A percentile compares a stretch with the other conserved stretches of the same genome.
phyloP scores from a whole-genome alignment of 2,888 invertebrate species.

The Eulithis testata region DNA sequence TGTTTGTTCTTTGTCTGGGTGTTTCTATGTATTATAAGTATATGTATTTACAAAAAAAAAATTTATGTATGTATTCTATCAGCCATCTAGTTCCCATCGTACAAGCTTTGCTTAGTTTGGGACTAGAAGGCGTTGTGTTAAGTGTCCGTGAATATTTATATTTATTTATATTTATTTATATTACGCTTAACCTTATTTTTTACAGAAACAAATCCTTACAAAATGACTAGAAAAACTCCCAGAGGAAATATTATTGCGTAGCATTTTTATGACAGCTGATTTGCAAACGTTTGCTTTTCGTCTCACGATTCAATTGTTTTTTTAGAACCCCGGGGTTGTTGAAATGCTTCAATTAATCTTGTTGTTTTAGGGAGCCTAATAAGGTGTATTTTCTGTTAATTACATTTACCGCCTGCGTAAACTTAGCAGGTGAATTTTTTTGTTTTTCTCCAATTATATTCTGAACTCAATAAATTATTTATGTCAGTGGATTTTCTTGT shows the following conservation, averaged over 20 bases:
- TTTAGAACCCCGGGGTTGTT: conserved; percentile 29
- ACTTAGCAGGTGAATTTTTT: background rate
- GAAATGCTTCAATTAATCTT: conserved; percentile 35
- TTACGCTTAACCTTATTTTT: conserved; percentile 40
- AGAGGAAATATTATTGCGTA: conserved; percentile 48
- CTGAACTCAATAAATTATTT: no score
- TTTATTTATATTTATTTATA: no score
- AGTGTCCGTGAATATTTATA: no score
- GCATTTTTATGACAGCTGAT: conserved; percentile 53
- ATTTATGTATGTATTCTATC: no score
- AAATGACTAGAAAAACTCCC: conserved; percentile 60
- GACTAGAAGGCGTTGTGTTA: no score
- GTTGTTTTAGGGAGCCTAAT: conserved; percentile 32
- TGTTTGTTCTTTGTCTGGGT: no score
- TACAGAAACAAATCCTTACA: conserved; percentile 65
- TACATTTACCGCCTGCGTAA: background rate
- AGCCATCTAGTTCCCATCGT: no score
- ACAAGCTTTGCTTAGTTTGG: no score
- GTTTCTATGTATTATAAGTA: no score
- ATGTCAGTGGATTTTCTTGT: background rate
- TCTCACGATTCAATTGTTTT: conserved; percentile 35
- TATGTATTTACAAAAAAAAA: no score
- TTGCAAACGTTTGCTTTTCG: conserved; percentile 51
- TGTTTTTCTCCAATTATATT: no score
- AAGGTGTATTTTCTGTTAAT: conserved; percentile 26